Evolutionary conservation across 2,797 vertebrate genomes (phyloP), one percentile per base, ranked within the genome.

Genomic region (Acanthurus leucopareius): DNA sequence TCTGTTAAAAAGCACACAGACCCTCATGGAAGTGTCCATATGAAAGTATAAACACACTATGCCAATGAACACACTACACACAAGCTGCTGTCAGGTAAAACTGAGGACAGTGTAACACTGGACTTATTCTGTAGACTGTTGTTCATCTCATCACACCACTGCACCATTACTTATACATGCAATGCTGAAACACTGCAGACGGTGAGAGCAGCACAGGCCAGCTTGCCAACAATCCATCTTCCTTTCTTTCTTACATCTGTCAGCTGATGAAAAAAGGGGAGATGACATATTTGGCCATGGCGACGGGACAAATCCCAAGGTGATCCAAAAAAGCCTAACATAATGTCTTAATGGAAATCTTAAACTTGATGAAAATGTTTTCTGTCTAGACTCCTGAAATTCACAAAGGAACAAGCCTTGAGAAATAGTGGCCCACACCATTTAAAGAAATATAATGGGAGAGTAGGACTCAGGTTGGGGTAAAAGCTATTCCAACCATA

Each of bases 271-370:
- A 79, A 77, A 77, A 75, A 40, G 32, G 51, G 64, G 45, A 84
- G 66, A 84, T 67, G 75, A 86, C 82, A 87, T 75, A 79, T 77
- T 88, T 91, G 82, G 83, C 72, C 73, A 68, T 19, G 35, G 69
- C 20, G 45, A 57, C 13, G 15, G 40, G 69, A 74, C 48, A 54
- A 78, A 74, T 80, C 75, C 79, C 77, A 73, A 72, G 52, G 82
- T 81, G 65, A 76, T 82, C 59, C 52, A 84, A 85, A 81, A 63
- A 73, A 54, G 22, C 15, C 47, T 32, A 61, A 80, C 73, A 84
- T 57, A 78, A 73, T 60, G 68, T 82, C 47, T 77, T 72, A 19
- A 63, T 75, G 77, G 75, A 90, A 87, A 86, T 84, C 47, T 67
- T 51, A 77, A 54, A 80, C 71, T 79, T 76, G 63, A 77, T 70